These are phyloP conservation scores for Sinosuthora webbiana DNA, from an alignment of 2,113 vertebrate species.

Conservation along the genomic window DNA sequence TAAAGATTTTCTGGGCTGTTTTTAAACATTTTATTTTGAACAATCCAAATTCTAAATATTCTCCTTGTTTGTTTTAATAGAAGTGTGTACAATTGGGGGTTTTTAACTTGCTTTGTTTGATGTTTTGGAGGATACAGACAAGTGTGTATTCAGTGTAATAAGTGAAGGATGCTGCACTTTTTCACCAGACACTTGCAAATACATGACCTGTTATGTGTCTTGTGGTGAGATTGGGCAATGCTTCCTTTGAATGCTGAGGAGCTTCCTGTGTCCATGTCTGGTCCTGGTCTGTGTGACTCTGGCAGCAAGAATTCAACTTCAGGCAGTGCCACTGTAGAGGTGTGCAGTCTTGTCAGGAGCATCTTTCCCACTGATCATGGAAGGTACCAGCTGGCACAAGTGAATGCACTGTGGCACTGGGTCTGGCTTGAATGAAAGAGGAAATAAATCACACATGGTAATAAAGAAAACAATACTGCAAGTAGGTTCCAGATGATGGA, in stretches of 20 bases:
- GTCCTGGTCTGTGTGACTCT: not conserved
- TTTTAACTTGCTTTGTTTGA: not conserved
- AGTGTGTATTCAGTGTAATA: rapidly evolving
- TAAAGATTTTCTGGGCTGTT: not conserved
- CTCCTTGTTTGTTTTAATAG: not conserved
- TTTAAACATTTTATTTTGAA: not conserved
- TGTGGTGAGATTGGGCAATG: rapidly evolving
- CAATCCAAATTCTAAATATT: not conserved
- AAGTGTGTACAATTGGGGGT: not conserved
- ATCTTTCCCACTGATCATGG: not conserved
- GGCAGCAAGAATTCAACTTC: not conserved
- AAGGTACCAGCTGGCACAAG: not conserved
- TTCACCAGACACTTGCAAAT: not conserved
- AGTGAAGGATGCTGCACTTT: not conserved
- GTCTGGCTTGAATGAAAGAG: not conserved
- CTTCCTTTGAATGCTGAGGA: not conserved
- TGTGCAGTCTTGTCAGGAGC: not conserved
- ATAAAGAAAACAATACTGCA: not conserved
- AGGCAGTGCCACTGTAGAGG: not conserved
- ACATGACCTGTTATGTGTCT: not conserved
- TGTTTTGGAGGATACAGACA: not conserved
- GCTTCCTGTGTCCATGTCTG: not conserved
- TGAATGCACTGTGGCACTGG: not conserved
- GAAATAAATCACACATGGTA: not conserved
- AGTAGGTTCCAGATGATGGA: not conserved